Evolutionary conservation across 2,888 invertebrate species (phyloP), one percentile per base, ranked within the genome.

Genomic region (Hyposoter didymator): DNA sequence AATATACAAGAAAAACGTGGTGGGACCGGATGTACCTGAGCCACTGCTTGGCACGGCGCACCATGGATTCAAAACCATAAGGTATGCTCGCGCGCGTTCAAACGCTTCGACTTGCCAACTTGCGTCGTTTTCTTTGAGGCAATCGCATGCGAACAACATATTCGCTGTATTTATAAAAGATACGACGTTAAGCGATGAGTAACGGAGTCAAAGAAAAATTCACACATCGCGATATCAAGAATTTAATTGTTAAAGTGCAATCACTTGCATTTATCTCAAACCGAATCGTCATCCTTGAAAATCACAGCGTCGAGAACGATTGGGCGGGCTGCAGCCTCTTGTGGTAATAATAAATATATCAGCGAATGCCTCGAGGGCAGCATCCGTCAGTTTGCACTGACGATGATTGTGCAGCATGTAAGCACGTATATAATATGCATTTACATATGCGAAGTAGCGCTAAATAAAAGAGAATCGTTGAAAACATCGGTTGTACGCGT

Each of bases 1-100:
- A 86, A 87, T 87, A 87, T 87, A 85, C 79, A 64, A 84, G 80
- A 81, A 86, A 83, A 86, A 87, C 76, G n/a, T 59, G 35, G 70
- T 59, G 59, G 64, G 82, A 72, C 87, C 85, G 83, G 83, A 85
- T 83, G 55, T 79, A 67, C 73, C 69, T 22, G 32, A 62, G 43
- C 69, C 43, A 55, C 22, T 43, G 19, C 59, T 59, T 59, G n/a
- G 1, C 43, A n/a, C 22, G 17, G 35, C 69, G 22, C n/a, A 45
- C 66, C 49, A 8, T n/a, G 22, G 62, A 12, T 7, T 49, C 39
- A 4, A 35, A 28, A 47, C 17, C n/a, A 17, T 35, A 52, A 70
- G 32, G 32, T 28, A 5, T 19, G n/a, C n/a, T n/a, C n/a, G n/a
- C n/a, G n/a, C n/a, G n/a, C 10, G 2, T 47, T 28, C 43, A 7